Conservation (phyloP, 2,888 invertebrate genomes). For the Drosophila vallismaia region DNA sequence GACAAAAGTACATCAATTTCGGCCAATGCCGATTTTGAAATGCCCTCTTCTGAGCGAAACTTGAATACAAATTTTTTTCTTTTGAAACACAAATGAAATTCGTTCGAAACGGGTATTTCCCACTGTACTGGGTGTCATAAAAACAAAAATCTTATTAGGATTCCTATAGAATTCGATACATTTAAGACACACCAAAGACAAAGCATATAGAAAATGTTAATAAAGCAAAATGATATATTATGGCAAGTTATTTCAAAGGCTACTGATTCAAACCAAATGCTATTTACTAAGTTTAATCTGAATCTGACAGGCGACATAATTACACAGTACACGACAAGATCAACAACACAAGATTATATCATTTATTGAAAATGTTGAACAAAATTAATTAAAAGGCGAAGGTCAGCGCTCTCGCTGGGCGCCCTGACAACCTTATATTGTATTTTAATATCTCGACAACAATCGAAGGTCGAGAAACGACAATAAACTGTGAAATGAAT, state of each 20-base stretch:
- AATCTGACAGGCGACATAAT: constrained; percentile 58
- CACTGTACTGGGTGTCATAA: constrained; percentile 23
- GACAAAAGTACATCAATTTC: constrained; percentile 20
- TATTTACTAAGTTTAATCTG: constrained; percentile 68
- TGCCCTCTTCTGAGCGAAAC: constrained; percentile 37
- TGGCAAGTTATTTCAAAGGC: constrained; percentile 62
- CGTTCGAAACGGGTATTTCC: constrained; percentile 45
- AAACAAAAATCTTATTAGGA: constrained; percentile 53
- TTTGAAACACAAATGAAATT: constrained; percentile 1
- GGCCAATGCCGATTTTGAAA: constrained; percentile 41
- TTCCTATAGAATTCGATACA: constrained; percentile 48
- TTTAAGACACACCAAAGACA: constrained; percentile 42
- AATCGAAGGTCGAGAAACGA: constrained; percentile 84
- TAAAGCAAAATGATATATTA: constrained; percentile 66
- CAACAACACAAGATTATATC: constrained; percentile 62
- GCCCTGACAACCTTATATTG: constrained; percentile 70
- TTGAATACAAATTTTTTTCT: background rate
- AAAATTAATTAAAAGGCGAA: constrained; percentile 53
- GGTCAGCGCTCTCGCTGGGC: constrained; percentile 55
- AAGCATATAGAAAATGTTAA: constrained; percentile 60
- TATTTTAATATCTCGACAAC: constrained; percentile 84
- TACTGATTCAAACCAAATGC: constrained; percentile 49
- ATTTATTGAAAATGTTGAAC: constrained; percentile 69
- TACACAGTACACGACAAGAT: constrained; percentile 51
- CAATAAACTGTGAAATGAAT: constrained; percentile 84